A percentile compares a stretch with the other conserved stretches of the same genome.
phyloP scores from a whole-genome alignment of 2,888 invertebrate species.

The Melinaea menophilus region DNA sequence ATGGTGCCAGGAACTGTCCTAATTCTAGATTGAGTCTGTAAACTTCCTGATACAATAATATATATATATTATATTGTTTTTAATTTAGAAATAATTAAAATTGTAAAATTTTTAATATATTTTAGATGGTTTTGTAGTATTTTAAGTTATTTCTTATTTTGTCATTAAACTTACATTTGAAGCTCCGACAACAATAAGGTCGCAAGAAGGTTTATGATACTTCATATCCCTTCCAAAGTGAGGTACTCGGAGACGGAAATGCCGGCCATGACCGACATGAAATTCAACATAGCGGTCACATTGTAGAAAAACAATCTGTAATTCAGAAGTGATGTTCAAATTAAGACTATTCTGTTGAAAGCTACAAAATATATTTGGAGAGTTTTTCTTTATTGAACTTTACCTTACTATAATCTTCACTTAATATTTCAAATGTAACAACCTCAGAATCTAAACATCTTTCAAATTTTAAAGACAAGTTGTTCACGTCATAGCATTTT shows the following conservation, averaged over 20 bases:
- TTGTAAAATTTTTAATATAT: too few species aligned
- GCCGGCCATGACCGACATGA: conserved; percentile 95
- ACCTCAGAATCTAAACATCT: conserved; percentile 98
- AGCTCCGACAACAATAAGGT: conserved; percentile 94
- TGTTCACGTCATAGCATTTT: conserved; percentile 97
- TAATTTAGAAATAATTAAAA: too few species aligned
- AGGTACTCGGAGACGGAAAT: conserved; percentile 94
- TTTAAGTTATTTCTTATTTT: neutral
- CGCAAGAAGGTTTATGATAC: conserved; percentile 93
- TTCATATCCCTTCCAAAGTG: conserved; percentile 96
- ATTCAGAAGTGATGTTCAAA: conserved; percentile 1
- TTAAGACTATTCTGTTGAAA: neutral
- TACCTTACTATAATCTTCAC: conserved; percentile 98
- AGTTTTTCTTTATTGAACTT: too few species aligned
- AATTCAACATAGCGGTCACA: conserved; percentile 93
- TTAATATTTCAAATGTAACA: conserved; percentile 93
- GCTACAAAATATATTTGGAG: neutral
- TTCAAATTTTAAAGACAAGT: conserved; percentile 98
- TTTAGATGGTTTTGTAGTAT: neutral
- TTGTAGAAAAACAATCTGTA: conserved; percentile 92
- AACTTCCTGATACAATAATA: conserved; percentile 83
- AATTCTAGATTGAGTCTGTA: conserved; percentile 96
- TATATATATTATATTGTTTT: neutral
- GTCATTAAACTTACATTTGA: conserved; percentile 79
- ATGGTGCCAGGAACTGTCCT: conserved; percentile 95